Conservation (phyloP, 2,113 vertebrate genomes). For the Oryzias javanicus region DNA sequence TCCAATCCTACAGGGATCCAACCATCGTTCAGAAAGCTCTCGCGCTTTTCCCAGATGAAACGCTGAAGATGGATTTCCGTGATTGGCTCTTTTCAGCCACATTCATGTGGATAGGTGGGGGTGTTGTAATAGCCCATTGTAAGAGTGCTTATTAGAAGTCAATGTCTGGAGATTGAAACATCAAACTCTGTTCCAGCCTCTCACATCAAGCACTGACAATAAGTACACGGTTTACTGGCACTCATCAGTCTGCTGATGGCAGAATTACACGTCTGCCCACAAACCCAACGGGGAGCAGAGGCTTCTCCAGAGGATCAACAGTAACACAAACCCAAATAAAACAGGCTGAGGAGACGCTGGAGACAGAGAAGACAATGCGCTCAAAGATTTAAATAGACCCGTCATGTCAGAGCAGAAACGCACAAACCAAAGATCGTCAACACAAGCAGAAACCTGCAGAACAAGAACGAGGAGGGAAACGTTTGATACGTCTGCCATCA, state of each 20-base stretch:
- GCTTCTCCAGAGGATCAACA: neutral
- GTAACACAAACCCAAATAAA: neutral
- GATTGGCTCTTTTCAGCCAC: neutral
- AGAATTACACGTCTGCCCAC: slow-evolving; percentile 3
- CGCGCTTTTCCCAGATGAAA: neutral
- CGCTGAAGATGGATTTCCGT: neutral
- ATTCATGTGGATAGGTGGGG: slow-evolving; percentile 7
- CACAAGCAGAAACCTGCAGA: slow-evolving; percentile 13
- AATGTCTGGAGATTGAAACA: slow-evolving; percentile 13
- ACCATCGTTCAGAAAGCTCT: neutral
- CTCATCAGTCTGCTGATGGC: slow-evolving; percentile 5
- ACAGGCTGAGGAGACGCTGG: neutral
- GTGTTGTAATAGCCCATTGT: slow-evolving; percentile 11
- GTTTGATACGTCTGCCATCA: slow-evolving; percentile 45
- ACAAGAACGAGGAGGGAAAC: slow-evolving; percentile 51
- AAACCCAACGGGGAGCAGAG: slow-evolving; percentile 16
- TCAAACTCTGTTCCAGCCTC: slow-evolving; percentile 10
- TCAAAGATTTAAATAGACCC: neutral
- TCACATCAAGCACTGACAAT: neutral
- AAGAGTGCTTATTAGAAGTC: slow-evolving; percentile 11
- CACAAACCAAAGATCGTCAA: slow-evolving; percentile 22
- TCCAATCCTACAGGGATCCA: neutral
- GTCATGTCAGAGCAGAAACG: slow-evolving; percentile 2
- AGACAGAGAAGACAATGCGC: neutral
- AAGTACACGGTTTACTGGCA: slow-evolving; percentile 11